These are phyloP conservation scores for Lytechinus pictus DNA, from an alignment of 35 echinoderm and acorn worm species.

Conservation along the genomic window DNA sequence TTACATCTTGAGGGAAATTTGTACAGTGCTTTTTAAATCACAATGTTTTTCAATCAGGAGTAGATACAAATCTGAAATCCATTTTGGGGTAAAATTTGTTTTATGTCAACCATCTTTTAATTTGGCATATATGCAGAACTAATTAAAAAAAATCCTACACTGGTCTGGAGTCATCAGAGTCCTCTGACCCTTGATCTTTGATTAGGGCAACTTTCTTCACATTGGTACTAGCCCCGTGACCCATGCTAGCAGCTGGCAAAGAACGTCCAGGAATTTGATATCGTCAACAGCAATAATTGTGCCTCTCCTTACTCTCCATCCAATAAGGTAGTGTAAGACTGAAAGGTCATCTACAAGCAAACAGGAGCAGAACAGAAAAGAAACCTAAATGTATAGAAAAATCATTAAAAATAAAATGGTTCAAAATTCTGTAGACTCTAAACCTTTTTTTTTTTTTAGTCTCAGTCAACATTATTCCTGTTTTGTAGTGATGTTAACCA, in stretches of 20 bases:
- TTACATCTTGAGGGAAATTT: too few relatives aligned
- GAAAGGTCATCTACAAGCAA: too few relatives aligned
- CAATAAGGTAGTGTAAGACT: not conserved
- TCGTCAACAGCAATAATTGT: not conserved
- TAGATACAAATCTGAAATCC: too few relatives aligned
- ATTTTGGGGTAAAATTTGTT: too few relatives aligned
- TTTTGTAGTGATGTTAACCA: too few relatives aligned
- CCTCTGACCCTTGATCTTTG: not conserved
- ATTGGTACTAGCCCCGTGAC: conserved; percentile 71
- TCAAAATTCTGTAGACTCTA: not conserved
- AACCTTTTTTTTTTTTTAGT: too few relatives aligned
- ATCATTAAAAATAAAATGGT: not conserved
- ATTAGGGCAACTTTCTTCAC: conserved; percentile 54
- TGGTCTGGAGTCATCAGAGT: conserved; percentile 28
- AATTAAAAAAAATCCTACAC: not conserved
- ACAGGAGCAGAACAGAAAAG: too few relatives aligned
- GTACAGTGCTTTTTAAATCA: too few relatives aligned
- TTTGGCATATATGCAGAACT: not conserved
- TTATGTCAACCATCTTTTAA: not conserved
- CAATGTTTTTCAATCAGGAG: too few relatives aligned
- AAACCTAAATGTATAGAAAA: not conserved
- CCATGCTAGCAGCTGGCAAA: conserved; percentile 31
- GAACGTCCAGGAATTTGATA: not conserved
- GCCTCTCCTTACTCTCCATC: not conserved
- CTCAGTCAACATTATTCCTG: too few relatives aligned